Base-by-base conservation (phyloP, 2,888 invertebrate genomes). In the Dynastes tityus region DNA sequence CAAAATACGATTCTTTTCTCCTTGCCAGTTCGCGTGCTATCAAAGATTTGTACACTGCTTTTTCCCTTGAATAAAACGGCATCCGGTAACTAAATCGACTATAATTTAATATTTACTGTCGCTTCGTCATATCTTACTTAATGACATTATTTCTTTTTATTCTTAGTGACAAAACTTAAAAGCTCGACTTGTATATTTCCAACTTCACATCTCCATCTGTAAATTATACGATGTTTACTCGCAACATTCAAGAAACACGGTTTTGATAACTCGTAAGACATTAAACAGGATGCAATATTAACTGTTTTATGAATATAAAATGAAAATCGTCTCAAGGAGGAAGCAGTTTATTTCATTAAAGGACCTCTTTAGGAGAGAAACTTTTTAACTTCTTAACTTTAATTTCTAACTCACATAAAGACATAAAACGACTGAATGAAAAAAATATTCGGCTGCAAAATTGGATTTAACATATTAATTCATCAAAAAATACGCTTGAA, bases 1-100 rank as follows among this genome's bases (percentile, higher is more conserved):
- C 80, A 81, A 82, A 82, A 84, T 83, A 83, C 74, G 79, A 74
- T 77, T 79, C 82, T 78, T 81, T 81, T 76, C 27, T 51, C n/a
- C 13, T 32, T 29, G 29, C 29, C 32, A 53, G 49, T 13, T 65
- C n/a, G 65, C 65, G 65, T 65, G 65, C 40, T 65, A 40, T 16
- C 5, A 13, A 6, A 16, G 53, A 55, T 55, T 4, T n/a, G 5
- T 55, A 13, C 53, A 4, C 16, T n/a, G 4, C 5, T 55, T n/a
- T 13, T 16, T 55, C 13, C 16, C 4, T 13, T 9, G 16, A 55
- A n/a, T 55, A 11, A 16, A 51, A 51, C 51, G 51, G n/a, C n/a
- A 16, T 55, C n/a, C n/a, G 2, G 9, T 8, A 2, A 51, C 11
- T 55, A 6, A 45, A 45, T 45, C 8, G 8, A 45, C 45, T 45